Base-by-base conservation (phyloP, 2,888 invertebrate genomes). In the Blera fallax region DNA sequence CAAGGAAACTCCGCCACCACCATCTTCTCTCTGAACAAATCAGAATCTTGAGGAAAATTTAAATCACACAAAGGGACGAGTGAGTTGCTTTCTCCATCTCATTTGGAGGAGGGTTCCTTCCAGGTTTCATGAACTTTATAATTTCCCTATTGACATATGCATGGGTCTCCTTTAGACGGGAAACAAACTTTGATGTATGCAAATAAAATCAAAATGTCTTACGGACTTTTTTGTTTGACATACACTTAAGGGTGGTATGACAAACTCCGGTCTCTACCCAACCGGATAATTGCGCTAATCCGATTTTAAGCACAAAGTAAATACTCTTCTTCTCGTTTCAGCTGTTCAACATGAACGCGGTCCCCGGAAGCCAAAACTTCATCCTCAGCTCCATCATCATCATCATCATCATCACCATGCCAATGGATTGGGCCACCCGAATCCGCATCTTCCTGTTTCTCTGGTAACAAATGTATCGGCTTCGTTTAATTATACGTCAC, bases 311-410 rank as follows among this genome's bases (percentile, higher is more conserved):
- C 89, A 91, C 88, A 89, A 90, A 89, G 90, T 90, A 91, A 91
- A 91, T 90, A 91, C 40, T 40, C 43, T 6, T 50, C 29, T 24
- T 79, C 32, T 69, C 43, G 70, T 92, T 93, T 78, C 94, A 98
- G 98, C 98, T 91, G 98, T 98, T 84, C 98, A 98, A 93, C 98
- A 98, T 93, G 98, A 98, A 92, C 95, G 98, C 54, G 98, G 98
- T 6, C 98, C 98, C 0, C 94, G 98, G 80, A 98, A 98, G 93
- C 97, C 98, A 5, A 98, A 98, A 93, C 93, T 95, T 85, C 96
- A 96, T 89, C 93, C 93, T 7, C 92, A 92, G 76, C 80, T 92
- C 74, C 92, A 92, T 87, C 91, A 91, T 84, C 90, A 90, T 50
- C 90, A 89, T 24, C 91, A 90, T 72, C 89, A 91, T 76, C 90